Conservation (phyloP, 2,888 invertebrate genomes). For the Parascotia fuliginaria region DNA sequence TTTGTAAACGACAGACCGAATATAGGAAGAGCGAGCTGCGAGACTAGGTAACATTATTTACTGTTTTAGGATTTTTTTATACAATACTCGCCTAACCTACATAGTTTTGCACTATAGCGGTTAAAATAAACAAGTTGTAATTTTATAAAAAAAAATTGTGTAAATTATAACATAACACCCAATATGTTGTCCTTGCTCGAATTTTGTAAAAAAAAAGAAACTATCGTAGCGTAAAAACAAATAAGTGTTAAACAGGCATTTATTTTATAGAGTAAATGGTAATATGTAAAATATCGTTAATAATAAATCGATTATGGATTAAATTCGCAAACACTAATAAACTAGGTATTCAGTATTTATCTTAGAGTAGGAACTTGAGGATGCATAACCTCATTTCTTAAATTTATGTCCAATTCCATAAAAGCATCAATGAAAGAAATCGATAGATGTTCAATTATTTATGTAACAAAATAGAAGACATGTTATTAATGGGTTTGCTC, state of each 20-base stretch:
- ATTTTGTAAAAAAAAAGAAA: constrained; percentile 8
- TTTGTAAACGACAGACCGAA: too few species aligned
- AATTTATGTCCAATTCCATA: not conserved
- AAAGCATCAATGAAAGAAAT: too few species aligned
- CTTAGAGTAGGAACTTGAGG: not conserved
- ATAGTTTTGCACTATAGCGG: not conserved
- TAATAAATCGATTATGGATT: not conserved
- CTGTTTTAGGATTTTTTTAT: too few species aligned
- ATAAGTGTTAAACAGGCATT: not conserved
- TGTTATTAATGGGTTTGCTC: too few species aligned
- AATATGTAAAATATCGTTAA: too few species aligned
- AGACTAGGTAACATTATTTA: too few species aligned
- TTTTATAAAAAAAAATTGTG: constrained; percentile 25
- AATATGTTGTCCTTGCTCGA: constrained; percentile 43
- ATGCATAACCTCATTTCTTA: not conserved
- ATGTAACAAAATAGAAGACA: too few species aligned
- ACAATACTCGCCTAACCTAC: not conserved
- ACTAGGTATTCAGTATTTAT: not conserved
- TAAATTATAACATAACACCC: constrained; percentile 23
- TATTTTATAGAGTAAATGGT: not conserved
- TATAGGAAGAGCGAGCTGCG: too few species aligned
- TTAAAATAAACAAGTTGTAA: constrained; percentile 10
- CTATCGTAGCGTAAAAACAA: not conserved
- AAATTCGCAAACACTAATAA: not conserved
- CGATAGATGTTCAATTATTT: too few species aligned